These are phyloP conservation scores for Chrysomela aeneicollis DNA, from an alignment of 2,888 invertebrate genomes.

Conservation along the genomic window DNA sequence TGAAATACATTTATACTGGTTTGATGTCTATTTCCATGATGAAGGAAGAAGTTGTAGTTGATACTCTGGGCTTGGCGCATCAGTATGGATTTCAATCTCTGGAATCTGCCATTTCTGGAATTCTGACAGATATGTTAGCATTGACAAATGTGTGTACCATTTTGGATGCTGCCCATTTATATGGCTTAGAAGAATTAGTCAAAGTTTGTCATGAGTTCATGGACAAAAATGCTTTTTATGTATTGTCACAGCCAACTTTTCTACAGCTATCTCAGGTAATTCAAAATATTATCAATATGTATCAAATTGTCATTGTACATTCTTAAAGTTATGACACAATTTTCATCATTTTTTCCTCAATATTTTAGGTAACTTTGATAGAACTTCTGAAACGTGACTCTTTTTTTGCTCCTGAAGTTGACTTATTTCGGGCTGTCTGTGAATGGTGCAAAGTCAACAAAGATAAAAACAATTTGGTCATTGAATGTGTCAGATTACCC, in stretches of 20 bases:
- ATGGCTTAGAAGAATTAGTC: conserved; percentile 71
- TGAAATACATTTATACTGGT: conserved; percentile 96
- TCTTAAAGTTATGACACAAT: too few relatives aligned
- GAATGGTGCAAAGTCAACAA: conserved; percentile 87
- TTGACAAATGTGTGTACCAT: conserved; percentile 93
- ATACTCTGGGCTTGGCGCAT: conserved; percentile 87
- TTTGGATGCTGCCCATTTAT: conserved; percentile 87
- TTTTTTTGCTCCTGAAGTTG: conserved; percentile 95
- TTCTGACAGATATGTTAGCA: conserved; percentile 86
- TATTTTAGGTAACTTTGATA: conserved; percentile 74
- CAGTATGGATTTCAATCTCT: conserved; percentile 94
- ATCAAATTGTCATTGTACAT: too few relatives aligned
- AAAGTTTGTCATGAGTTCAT: conserved; percentile 89
- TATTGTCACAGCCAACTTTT: conserved; percentile 86
- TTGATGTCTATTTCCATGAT: conserved; percentile 70
- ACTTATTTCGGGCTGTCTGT: conserved; percentile 91
- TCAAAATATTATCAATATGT: not conserved
- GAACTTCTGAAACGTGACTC: conserved; percentile 91
- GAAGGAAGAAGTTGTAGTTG: conserved; percentile 74
- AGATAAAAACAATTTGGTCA: conserved; percentile 55
- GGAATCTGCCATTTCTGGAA: conserved; percentile 91
- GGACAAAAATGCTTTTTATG: conserved; percentile 86
- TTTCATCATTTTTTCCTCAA: not conserved
- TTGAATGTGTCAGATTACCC: conserved; percentile 79
- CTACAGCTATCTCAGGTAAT: conserved; percentile 82